Conservation (phyloP, 2,888 invertebrate genomes). For the Salticus scenicus region DNA sequence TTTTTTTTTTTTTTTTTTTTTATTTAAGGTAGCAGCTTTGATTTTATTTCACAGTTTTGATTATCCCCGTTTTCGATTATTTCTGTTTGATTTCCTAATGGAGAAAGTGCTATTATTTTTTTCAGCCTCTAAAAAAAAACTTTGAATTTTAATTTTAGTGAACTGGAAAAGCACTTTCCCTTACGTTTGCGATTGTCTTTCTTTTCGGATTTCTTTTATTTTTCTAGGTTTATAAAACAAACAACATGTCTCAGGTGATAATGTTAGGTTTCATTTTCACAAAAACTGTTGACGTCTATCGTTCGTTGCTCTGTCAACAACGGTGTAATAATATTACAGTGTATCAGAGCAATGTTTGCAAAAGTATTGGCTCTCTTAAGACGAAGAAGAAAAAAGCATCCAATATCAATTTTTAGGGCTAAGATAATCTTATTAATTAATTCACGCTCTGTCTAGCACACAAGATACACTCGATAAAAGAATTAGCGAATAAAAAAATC, state of each 20-base stretch:
- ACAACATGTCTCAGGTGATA: background rate
- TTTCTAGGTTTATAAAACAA: background rate
- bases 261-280: background rate
- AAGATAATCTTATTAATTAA: constrained; percentile 6
- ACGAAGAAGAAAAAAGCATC: too few species aligned
- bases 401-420: background rate
- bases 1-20: too few species aligned
- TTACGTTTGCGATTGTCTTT: background rate
- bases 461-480: background rate
- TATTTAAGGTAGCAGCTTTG: too few species aligned
- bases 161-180: background rate
- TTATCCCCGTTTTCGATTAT: too few species aligned
- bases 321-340: too few species aligned
- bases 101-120: background rate
- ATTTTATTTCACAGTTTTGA: too few species aligned
- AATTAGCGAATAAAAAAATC: background rate
- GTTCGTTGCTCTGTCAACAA: background rate
- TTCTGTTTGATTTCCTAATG: too few species aligned
- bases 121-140: background rate
- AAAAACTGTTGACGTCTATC: background rate
- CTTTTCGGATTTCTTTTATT: background rate
- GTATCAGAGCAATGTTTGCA: too few species aligned
- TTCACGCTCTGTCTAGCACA: background rate
- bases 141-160: background rate
- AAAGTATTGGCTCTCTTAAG: too few species aligned